phyloP scores from a whole-genome alignment of 2,888 invertebrate genomes.

The Polydrusus tereticollis region DNA sequence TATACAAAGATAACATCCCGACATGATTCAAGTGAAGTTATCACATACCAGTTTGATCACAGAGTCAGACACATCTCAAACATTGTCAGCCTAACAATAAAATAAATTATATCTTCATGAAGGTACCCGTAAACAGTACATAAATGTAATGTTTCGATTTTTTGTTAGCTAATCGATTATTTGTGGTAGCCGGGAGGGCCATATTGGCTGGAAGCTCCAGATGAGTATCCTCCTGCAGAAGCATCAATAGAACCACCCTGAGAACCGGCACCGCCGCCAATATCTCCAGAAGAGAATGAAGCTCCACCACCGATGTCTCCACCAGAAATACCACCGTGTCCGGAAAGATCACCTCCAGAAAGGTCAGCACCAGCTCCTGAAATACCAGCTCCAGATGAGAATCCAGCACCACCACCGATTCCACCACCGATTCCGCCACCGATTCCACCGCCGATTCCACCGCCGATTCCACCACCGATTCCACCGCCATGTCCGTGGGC shows the following conservation, averaged over 20 bases:
- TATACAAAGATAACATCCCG: slow-evolving; percentile 45
- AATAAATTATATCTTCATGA: slow-evolving; percentile 41
- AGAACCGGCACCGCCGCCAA: slow-evolving; percentile 23
- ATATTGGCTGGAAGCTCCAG: slow-evolving; percentile 52
- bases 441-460: slow-evolving; percentile 59
- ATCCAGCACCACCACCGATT: slow-evolving; percentile 41
- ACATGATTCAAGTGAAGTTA: slow-evolving; percentile 46
- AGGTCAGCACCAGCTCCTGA: slow-evolving; percentile 59
- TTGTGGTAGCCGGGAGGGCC: slow-evolving; percentile 56
- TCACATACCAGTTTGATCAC: slow-evolving; percentile 52
- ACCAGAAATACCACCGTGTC: slow-evolving; percentile 25
- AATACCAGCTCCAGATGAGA: slow-evolving; percentile 40
- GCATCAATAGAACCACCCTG: slow-evolving; percentile 10
- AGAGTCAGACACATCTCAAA: slow-evolving; percentile 51
- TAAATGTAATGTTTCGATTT: slow-evolving; percentile 15
- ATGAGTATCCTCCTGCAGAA: slow-evolving; percentile 38
- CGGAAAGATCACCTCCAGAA: slow-evolving; percentile 37
- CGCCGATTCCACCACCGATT: slow-evolving; percentile 42
- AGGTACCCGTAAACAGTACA: slow-evolving; percentile 24
- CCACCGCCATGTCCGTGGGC: slow-evolving; percentile 60
- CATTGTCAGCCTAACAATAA: slow-evolving; percentile 36
- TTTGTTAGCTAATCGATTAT: slow-evolving; percentile 43
- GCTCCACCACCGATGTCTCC: slow-evolving; percentile 39
- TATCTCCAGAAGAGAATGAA: slow-evolving; percentile 38
- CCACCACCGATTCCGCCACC: slow-evolving; percentile 53